phyloP scores from a whole-genome alignment of 64 coral and sea anemone species.

The Montipora capricornis region DNA sequence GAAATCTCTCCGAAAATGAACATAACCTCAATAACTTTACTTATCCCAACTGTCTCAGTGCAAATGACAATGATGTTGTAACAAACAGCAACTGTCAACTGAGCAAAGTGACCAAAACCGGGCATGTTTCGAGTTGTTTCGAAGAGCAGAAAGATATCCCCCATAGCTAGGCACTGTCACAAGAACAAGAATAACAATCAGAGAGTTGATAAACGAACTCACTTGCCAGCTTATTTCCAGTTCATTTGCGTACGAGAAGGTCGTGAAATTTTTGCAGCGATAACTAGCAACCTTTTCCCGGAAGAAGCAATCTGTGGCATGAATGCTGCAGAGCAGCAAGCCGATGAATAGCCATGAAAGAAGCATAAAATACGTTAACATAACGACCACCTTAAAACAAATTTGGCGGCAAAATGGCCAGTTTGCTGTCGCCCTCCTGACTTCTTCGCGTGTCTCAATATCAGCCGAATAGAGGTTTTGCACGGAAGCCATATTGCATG shows the following conservation, averaged over 20 bases:
- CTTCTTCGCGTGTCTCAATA: too few species aligned
- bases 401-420: neutral
- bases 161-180: neutral
- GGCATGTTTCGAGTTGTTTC: neutral
- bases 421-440: neutral
- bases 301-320: constrained; percentile 34
- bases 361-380: constrained; percentile 9
- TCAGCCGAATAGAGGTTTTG: too few species aligned
- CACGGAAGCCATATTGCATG: too few species aligned
- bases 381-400: neutral
- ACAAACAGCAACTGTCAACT: neutral
- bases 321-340: constrained; percentile 14
- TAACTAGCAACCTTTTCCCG: constrained; percentile 40
- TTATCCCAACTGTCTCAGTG: neutral
- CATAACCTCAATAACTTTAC: constrained; percentile 7
- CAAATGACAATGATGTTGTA: constrained; percentile 37
- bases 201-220: constrained; percentile 14
- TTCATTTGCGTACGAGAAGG: constrained; percentile 53
- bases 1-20: constrained; percentile 7
- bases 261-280: neutral
- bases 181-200: neutral
- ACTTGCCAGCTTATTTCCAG: constrained; percentile 43
- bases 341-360: neutral
- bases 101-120: too few species aligned
- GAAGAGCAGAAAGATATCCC: constrained; percentile 1